Conservation (phyloP, 2,113 vertebrate genomes). For the Argyrosomus japonicus region DNA sequence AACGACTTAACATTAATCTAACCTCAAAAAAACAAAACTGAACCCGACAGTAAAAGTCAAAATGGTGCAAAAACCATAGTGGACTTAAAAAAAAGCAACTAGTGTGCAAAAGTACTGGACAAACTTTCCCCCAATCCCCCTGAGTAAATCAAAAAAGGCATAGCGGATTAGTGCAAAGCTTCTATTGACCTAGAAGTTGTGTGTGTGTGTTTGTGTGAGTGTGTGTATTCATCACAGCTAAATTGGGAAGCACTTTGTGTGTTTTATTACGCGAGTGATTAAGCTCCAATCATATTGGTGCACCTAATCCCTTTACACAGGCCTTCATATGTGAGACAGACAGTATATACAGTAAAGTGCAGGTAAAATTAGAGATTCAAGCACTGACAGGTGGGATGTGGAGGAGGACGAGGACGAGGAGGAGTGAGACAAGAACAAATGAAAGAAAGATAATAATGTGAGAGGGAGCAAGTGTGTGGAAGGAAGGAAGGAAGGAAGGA, state of each 20-base stretch:
- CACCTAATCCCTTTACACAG: slow-evolving; percentile 62
- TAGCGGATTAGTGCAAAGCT: slow-evolving; percentile 72
- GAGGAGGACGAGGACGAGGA: slow-evolving; percentile 4
- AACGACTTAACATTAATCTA: slow-evolving; percentile 45
- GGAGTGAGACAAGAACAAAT: not conserved
- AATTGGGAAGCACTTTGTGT: slow-evolving; percentile 51
- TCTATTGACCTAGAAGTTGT: slow-evolving; percentile 66
- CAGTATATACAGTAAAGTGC: not conserved
- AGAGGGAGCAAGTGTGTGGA: not conserved
- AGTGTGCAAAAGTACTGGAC: slow-evolving; percentile 38
- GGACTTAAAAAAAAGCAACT: slow-evolving; percentile 44
- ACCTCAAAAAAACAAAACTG: slow-evolving; percentile 17
- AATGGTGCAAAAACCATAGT: not conserved
- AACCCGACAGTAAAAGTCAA: slow-evolving; percentile 27
- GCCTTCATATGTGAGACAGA: slow-evolving; percentile 29
- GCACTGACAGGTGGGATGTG: slow-evolving; percentile 13
- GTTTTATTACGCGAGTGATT: slow-evolving; percentile 44
- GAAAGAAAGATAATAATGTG: not conserved
- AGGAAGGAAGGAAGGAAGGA: too few species aligned
- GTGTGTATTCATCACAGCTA: slow-evolving; percentile 55
- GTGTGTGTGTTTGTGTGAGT: slow-evolving; percentile 23
- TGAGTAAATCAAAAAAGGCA: slow-evolving; percentile 64
- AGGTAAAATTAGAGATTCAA: slow-evolving; percentile 19
- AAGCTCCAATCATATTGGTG: slow-evolving; percentile 56
- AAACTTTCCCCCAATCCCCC: slow-evolving; percentile 64